Conservation (phyloP, 2,888 invertebrate genomes). For the Eudemis profundana region DNA sequence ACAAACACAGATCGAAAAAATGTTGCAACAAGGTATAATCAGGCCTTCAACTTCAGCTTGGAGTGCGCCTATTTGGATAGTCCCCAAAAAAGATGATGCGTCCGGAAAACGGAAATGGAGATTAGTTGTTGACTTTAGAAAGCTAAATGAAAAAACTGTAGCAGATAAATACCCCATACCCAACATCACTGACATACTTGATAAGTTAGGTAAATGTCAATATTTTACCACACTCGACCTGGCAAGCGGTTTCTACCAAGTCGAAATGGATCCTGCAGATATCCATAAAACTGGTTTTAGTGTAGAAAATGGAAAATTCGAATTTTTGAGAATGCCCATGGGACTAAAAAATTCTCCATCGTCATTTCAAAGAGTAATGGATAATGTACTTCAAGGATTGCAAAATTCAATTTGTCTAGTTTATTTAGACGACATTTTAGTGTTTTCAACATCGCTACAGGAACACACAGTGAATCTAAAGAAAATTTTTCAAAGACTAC, state of each 20-base stretch:
- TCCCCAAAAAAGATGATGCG: slow-evolving; percentile 48
- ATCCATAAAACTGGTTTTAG: slow-evolving; percentile 53
- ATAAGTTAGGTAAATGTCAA: slow-evolving; percentile 50
- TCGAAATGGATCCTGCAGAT: slow-evolving; percentile 46
- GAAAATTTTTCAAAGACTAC: not conserved
- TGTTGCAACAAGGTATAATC: slow-evolving; percentile 29
- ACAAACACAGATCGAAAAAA: not conserved
- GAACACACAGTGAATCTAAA: slow-evolving; percentile 48
- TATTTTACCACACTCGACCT: slow-evolving; percentile 36
- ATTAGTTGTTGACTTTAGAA: slow-evolving; percentile 48
- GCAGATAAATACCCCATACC: slow-evolving; percentile 51
- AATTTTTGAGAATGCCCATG: slow-evolving; percentile 53
- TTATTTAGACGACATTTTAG: slow-evolving; percentile 57
- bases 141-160: slow-evolving; percentile 50
- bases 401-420: slow-evolving; percentile 48
- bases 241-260: slow-evolving; percentile 43
- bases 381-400: slow-evolving; percentile 52
- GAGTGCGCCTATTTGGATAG: slow-evolving; percentile 48
- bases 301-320: slow-evolving; percentile 51
- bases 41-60: slow-evolving; percentile 30
- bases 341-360: slow-evolving; percentile 51
- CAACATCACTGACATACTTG: slow-evolving; percentile 50
- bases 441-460: slow-evolving; percentile 50
- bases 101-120: slow-evolving; percentile 48
- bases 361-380: slow-evolving; percentile 55